Base-by-base conservation (phyloP, 2,888 invertebrate species). In the Orchesellides sinensis region DNA sequence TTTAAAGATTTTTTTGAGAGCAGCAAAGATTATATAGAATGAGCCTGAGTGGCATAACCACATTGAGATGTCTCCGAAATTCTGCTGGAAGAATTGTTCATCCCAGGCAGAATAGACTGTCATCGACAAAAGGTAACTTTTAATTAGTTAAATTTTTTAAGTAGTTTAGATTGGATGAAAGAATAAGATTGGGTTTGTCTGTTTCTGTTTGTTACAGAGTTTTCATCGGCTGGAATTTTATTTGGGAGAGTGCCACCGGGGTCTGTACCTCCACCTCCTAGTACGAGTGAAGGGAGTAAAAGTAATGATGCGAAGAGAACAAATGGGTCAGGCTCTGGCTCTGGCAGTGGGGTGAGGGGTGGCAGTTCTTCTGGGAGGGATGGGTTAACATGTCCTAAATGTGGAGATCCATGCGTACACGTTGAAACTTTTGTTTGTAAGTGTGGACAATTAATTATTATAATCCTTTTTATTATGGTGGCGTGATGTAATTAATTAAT, bases 381-480 rank as follows among this genome's bases (percentile, higher is more conserved):
- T 84, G 92, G 92, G 68, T 92, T 96, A 23, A 94, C 94, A n/a
- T 98, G 98, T 89, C 98, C 98, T 2, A 98, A 98, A 91, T 98
- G 98, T 90, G 97, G 97, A 1, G 97, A 97, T 91, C 96, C 97
- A n/a, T 98, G 98, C 91, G 96, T 97, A 1, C 97, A 98, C 90
- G 97, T 98, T 81, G 98, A 98, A 91, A 98, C 98, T 2, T 98
- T 98, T 92, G 97, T 98, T 89, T 96, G 97, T 93, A 90, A 92
- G 93, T 91, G 85, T 4, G 35, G 6, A 8, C 35, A 35, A 35
- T 21, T 49, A 14, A 1, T 49, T 4, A 52, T 12, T 32, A 63
- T 47, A 61, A 59, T 19, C 21, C 65, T 74, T 12, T 25, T n/a
- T 69, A 10, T 66, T 8, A 32, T 52, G 47, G 19, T 49, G 4